A percentile compares a stretch with the other conserved stretches of the same genome.
These are phyloP conservation scores for Pyrgilauda ruficollis DNA, from an alignment of 2,113 vertebrate genomes.

Conservation along the genomic window DNA sequence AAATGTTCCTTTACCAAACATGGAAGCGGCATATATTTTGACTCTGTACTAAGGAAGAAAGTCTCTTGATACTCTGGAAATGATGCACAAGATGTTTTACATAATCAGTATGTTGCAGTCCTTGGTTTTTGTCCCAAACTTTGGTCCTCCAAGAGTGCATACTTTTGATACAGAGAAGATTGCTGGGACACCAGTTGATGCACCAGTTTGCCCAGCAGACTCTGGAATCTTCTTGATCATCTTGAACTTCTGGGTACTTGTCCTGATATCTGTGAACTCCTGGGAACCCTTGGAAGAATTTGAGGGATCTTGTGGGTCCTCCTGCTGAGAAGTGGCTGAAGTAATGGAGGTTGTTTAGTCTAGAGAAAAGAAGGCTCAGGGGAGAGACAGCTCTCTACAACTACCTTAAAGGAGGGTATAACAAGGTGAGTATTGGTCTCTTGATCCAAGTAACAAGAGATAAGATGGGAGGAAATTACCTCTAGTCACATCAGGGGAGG, in stretches of 20 bases:
- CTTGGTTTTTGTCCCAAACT: not conserved
- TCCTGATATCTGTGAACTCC: not conserved
- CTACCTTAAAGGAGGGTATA: not conserved
- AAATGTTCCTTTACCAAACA: not conserved
- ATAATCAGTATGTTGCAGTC: not conserved
- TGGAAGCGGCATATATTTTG: not conserved
- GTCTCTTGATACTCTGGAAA: not conserved
- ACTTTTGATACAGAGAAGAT: not conserved
- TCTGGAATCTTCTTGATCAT: not conserved
- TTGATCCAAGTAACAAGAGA: not conserved
- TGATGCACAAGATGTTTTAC: not conserved
- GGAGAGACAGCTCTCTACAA: not conserved
- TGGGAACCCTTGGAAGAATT: not conserved
- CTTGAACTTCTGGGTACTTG: not conserved
- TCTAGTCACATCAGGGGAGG: not conserved
- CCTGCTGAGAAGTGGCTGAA: not conserved
- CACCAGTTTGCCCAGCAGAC: not conserved
- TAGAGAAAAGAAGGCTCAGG: not conserved
- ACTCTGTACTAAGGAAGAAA: not conserved
- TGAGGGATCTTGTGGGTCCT: not conserved
- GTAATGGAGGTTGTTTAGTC: not conserved
- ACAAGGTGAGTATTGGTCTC: not conserved
- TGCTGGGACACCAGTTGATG: fast-evolving
- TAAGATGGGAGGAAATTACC: not conserved
- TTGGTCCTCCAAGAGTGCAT: not conserved